Base-by-base conservation (phyloP, 2,113 vertebrate species). In the Murina feae region DNA sequence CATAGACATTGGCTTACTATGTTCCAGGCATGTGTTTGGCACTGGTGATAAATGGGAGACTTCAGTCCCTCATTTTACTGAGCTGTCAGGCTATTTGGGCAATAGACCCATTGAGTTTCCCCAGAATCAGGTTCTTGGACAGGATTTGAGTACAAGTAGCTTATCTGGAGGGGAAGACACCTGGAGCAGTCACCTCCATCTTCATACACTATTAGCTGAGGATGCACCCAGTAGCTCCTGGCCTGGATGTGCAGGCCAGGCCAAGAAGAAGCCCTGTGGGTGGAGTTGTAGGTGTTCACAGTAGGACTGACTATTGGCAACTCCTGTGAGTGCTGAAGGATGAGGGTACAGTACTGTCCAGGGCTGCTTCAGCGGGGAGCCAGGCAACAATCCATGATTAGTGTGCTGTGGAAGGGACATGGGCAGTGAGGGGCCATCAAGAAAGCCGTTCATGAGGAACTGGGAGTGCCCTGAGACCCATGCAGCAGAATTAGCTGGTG, bases 241-340 rank as follows among this genome's bases (percentile, higher is more conserved):
- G 17, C 35, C 60, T 65, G 0, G 58, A 1, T n/a, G 1, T 49
- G 3, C 4, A 9, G 1, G 5, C 12, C 6, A 63, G 65, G 23
- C 37, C 12, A 68, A 72, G 32, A 80, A 39, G 51, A 66, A 49
- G 18, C 14, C 28, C 7, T n/a, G 44, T 28, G 20, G 12, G 18
- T 74, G n/a, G 53, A 37, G 7, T 12, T n/a, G 2, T 5, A 28
- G 28, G 9, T 74, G 30, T 88, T 30, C 12, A 20, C 35, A 68
- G 16, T 12, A 78, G 32, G 39, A 65, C 16, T 80, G 63, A 17
- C 44, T 39, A 18, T 66, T 69, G 4, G 37, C 32, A 58, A 66
- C 17, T 69, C 72, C 21, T 84, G 14, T 18, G 28, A 63, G 6
- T 32, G 6, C 65, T 16, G 9, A 63, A 10, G 35, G 0, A 1